Evolutionary conservation across 2,113 vertebrate species (phyloP).

Genomic region (Labeo catla): DNA sequence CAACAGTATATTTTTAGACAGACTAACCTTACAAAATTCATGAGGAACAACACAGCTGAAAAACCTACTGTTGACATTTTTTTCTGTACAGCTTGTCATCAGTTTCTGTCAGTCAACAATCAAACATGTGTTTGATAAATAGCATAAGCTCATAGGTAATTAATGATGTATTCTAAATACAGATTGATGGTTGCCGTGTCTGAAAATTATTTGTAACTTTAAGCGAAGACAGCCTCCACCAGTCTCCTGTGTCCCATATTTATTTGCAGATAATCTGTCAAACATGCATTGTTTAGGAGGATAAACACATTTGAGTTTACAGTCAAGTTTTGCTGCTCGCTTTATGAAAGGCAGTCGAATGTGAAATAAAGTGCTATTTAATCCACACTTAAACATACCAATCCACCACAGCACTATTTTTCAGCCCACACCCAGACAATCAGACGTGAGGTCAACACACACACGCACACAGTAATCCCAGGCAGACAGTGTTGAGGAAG

Average conservation of each 20-base stretch:
- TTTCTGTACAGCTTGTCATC: constrained; percentile 4
- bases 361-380: constrained; percentile 3
- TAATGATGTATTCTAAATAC: not conserved
- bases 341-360: not conserved
- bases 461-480: constrained; percentile 34
- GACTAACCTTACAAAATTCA: constrained; percentile 18
- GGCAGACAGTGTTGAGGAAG: constrained; percentile 12
- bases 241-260: not conserved
- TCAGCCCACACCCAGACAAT: constrained; percentile 32
- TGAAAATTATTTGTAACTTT: not conserved
- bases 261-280: not conserved
- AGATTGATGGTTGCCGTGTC: not conserved
- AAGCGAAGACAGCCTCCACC: not conserved
- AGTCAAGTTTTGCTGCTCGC: not conserved
- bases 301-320: not conserved
- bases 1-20: constrained; percentile 21
- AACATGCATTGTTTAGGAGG: not conserved
- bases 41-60: not conserved
- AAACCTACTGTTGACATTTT: not conserved
- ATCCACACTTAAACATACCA: constrained; percentile 19
- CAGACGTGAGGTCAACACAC: constrained; percentile 41
- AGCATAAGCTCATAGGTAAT: not conserved
- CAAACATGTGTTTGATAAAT: not conserved
- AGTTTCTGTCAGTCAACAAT: constrained; percentile 7
- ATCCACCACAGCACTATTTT: constrained; percentile 5